Evolutionary conservation across 1,140 invertebrate species (phyloP), one percentile per base, ranked within the genome.

Genomic region (Orchesella cincta): DNA sequence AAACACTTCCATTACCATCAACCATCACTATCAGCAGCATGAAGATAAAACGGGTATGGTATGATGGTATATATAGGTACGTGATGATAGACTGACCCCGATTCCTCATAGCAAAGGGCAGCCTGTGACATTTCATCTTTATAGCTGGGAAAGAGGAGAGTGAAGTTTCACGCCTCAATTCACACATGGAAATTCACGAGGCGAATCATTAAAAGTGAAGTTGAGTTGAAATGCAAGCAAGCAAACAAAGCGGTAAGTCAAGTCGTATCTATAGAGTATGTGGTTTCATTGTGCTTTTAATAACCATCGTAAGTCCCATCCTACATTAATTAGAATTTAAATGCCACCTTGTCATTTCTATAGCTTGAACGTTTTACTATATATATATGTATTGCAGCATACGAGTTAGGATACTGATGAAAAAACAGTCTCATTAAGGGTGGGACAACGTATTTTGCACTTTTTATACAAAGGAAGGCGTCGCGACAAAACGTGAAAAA

Each of bases 241-340:
- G 39, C 39, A 46, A 46, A 46, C 39, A 46, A 57, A 57, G 52
- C 52, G 39, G 5, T 8, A 46, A 8, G 18, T 8, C 18, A 46
- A 46, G 39, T 46, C 5, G 39, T 46, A 18, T 8, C 39, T 46
- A 18, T 18, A 46, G 39, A 46, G 39, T 67, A n/a, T 67, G 62
- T 67, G 62, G 62, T 67, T 67, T 67, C 62, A 67, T 67, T 67
- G 62, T 67, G 62, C 62, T 33, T 67, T 67, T 67, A 67, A 67
- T 67, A 67, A 67, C 62, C 62, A 67, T 67, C 62, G 33, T 31
- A 67, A 67, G 28, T 67, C 62, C 28, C 62, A 67, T 67, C 62
- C 62, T 67, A 67, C 62, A 67, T 67, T 67, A 67, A 67, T 67
- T 67, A 67, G 62, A 67, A 23, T 67, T 67, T 67, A 67, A 67